A percentile compares a stretch with the other conserved stretches of the same genome.
Evolutionary conservation across 2,888 invertebrate genomes (phyloP).

Genomic region (Yponomeuta cagnagella): DNA sequence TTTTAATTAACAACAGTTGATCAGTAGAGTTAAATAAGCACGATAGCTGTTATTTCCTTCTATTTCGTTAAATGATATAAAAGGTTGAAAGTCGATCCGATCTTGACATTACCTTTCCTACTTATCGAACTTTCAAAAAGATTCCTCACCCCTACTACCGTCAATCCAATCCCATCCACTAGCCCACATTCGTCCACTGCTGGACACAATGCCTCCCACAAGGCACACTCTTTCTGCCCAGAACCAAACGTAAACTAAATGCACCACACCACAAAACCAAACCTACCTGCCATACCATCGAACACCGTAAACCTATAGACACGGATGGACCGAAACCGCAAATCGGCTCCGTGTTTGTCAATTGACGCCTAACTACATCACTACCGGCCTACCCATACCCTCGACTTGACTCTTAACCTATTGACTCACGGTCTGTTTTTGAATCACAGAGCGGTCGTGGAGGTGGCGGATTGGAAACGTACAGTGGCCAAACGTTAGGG

Average conservation of each 20-base stretch:
- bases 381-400: not conserved
- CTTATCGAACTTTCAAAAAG: no score
- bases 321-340: conserved; percentile 19
- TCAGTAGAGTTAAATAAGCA: no score
- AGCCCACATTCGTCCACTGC: no score
- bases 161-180: no score
- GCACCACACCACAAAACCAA: not conserved
- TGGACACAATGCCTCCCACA: no score
- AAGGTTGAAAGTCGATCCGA: no score
- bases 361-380: conserved; percentile 17
- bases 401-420: not conserved
- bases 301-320: conserved; percentile 7
- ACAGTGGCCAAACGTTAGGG: conserved; percentile 8
- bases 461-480: not conserved
- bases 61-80: no score
- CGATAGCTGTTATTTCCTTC: no score
- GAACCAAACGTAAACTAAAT: not conserved
- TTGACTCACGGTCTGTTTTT: not conserved
- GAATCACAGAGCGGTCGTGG: not conserved
- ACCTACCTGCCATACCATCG: conserved; percentile 2
- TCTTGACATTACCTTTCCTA: no score
- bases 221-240: no score
- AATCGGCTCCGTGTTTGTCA: conserved; percentile 35
- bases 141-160: no score
- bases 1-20: no score